phyloP scores from a whole-genome alignment of 2,797 vertebrate species.

The Pelobates cultripes region DNA sequence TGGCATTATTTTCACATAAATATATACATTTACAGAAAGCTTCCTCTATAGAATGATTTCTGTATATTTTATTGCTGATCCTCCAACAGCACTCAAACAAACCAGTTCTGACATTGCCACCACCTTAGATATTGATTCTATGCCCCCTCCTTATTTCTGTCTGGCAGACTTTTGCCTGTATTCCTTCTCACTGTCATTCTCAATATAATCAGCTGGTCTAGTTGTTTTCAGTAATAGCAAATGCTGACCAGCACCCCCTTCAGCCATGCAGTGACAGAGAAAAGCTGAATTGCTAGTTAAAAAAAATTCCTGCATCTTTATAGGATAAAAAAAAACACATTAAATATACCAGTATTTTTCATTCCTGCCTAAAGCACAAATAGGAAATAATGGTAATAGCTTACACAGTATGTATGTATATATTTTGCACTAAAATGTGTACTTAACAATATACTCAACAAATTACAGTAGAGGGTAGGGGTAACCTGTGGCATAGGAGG shows the following conservation, averaged over 20 bases:
- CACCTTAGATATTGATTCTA: conserved; percentile 7
- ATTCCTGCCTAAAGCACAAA: background rate
- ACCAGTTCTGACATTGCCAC: conserved; percentile 8
- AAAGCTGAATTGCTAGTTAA: background rate
- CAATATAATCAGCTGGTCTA: conserved; percentile 1
- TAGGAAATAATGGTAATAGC: background rate
- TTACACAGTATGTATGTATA: too few species aligned
- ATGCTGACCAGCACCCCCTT: background rate
- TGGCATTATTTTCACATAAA: too few species aligned
- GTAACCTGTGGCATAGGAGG: too few species aligned
- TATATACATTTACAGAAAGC: too few species aligned
- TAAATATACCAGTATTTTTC: background rate
- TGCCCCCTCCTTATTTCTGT: conserved; percentile 18
- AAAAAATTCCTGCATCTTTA: background rate
- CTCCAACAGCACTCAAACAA: background rate
- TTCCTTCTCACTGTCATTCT: conserved; percentile 14
- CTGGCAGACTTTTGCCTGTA: conserved; percentile 12
- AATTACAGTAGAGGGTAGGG: too few species aligned
- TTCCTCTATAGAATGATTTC: background rate
- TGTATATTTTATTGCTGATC: background rate
- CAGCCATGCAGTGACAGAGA: background rate
- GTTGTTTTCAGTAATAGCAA: conserved; percentile 2
- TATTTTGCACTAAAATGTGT: too few species aligned
- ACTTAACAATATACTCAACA: too few species aligned
- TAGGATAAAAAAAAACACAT: background rate